phyloP scores from a whole-genome alignment of 1,140 invertebrate species.

The Eupeodes corollae region DNA sequence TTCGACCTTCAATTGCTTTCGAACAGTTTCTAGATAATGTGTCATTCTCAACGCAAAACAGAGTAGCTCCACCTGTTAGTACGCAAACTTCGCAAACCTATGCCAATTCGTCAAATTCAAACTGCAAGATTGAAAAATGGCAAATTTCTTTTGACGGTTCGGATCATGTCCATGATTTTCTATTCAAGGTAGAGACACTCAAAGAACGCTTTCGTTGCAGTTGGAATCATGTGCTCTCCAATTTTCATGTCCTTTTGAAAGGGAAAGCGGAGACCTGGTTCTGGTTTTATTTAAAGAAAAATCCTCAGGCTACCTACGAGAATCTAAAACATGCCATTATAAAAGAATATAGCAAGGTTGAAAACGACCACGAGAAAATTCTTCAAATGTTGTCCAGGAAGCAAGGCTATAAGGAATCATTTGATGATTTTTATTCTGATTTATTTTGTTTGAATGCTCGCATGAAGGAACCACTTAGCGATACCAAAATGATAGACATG shows the following conservation, averaged over 20 bases:
- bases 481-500: background rate
- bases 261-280: background rate
- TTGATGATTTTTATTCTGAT: too few species aligned
- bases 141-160: background rate
- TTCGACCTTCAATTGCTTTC: too few species aligned
- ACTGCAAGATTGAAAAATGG: background rate
- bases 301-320: background rate
- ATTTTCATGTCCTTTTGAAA: background rate
- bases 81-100: too few species aligned
- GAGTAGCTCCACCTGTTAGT: too few species aligned
- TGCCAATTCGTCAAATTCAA: too few species aligned
- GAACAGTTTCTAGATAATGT: too few species aligned
- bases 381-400: background rate
- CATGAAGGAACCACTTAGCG: background rate
- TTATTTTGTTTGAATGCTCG: background rate
- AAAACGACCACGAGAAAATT: background rate
- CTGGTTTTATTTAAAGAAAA: background rate
- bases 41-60: too few species aligned
- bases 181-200: background rate
- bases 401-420: background rate
- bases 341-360: background rate
- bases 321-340: background rate
- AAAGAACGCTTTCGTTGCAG: background rate
- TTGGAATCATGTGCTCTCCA: background rate
- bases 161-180: background rate